These are phyloP conservation scores for Chalcis sispes DNA, from an alignment of 2,888 invertebrate species.

Conservation along the genomic window DNA sequence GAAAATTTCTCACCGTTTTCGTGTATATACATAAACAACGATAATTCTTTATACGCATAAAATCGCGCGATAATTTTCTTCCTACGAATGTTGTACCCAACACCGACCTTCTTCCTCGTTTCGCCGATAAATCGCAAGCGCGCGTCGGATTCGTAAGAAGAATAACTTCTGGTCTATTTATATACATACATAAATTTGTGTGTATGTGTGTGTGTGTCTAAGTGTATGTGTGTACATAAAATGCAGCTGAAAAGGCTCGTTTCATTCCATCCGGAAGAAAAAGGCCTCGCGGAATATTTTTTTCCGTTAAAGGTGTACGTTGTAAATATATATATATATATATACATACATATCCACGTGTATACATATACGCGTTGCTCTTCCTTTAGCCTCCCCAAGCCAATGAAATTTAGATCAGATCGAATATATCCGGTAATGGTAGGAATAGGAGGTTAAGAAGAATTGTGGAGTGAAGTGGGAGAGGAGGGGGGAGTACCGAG, in stretches of 20 bases:
- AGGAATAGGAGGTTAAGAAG: neutral
- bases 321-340: too few relatives aligned
- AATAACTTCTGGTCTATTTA: too few relatives aligned
- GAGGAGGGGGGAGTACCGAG: neutral
- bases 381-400: conserved; percentile 6
- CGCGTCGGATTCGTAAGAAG: too few relatives aligned
- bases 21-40: too few relatives aligned
- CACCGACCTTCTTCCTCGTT: too few relatives aligned
- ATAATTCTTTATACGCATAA: conserved; percentile 27
- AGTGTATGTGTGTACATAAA: conserved; percentile 9
- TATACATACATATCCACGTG: too few relatives aligned
- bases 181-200: too few relatives aligned
- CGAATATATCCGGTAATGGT: conserved; percentile 32
- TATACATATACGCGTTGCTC: too few relatives aligned
- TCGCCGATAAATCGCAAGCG: conserved; percentile 44
- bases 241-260: conserved; percentile 42
- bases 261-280: conserved; percentile 57
- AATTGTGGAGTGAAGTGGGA: neutral
- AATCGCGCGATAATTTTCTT: neutral
- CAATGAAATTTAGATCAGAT: conserved; percentile 55
- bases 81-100: too few relatives aligned
- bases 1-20: too few relatives aligned
- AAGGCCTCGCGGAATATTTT: conserved; percentile 46
- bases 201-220: too few relatives aligned
- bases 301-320: neutral